Evolutionary conservation across 2,797 vertebrate species (phyloP).

Genomic region (Myripristis jacobus): DNA sequence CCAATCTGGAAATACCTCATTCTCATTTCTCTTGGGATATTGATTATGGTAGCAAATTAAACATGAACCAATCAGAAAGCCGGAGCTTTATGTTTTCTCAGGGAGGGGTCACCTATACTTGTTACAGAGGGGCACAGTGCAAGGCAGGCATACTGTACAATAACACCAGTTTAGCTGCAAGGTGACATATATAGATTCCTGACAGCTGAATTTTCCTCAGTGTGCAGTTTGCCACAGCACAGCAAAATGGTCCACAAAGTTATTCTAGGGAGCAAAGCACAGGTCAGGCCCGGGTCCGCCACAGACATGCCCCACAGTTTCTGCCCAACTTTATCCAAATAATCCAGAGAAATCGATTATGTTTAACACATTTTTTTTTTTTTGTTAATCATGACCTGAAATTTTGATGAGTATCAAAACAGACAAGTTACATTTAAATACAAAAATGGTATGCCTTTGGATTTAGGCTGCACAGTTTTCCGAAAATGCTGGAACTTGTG

Average conservation of each 20-base stretch:
- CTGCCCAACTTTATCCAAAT: constrained; percentile 17
- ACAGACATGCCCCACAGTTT: constrained; percentile 8
- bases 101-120: constrained; percentile 26
- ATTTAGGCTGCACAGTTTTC: neutral
- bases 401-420: constrained; percentile 2
- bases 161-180: constrained; percentile 18
- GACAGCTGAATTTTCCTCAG: constrained; percentile 7
- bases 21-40: constrained; percentile 22
- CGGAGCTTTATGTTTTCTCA: neutral
- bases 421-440: constrained; percentile 20
- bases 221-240: constrained; percentile 3
- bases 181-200: constrained; percentile 5
- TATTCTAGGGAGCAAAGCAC: constrained; percentile 26
- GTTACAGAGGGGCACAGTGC: constrained; percentile 22
- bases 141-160: constrained; percentile 21
- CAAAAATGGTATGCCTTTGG: constrained; percentile 33
- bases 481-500: neutral
- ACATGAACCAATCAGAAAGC: constrained; percentile 16
- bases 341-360: constrained; percentile 2
- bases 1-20: constrained; percentile 17
- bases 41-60: constrained; percentile 1
- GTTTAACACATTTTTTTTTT: constrained; percentile 7
- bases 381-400: constrained; percentile 11
- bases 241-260: constrained; percentile 18
- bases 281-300: constrained; percentile 15